phyloP scores from a whole-genome alignment of 2,113 vertebrate genomes.

The Thalassarche chlororhynchos region DNA sequence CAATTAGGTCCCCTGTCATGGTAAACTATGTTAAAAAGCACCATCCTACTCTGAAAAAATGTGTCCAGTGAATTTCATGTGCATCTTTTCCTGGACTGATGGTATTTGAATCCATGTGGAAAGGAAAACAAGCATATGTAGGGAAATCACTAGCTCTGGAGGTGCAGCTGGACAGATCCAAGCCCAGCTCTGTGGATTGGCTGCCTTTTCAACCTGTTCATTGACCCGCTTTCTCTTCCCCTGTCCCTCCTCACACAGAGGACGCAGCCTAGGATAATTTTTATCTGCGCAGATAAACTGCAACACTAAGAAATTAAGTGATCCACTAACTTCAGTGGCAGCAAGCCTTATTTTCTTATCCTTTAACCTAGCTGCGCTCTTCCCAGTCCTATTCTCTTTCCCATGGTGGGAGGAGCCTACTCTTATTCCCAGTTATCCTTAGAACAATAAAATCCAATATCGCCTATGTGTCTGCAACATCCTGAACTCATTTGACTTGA shows the following conservation, averaged over 20 bases:
- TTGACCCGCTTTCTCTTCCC: neutral
- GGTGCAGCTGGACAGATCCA: neutral
- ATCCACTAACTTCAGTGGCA: neutral
- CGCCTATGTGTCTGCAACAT: neutral
- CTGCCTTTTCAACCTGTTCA: neutral
- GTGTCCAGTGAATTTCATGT: neutral
- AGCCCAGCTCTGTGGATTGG: neutral
- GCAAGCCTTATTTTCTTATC: neutral
- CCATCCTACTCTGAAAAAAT: neutral
- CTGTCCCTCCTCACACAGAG: neutral
- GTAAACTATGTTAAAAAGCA: neutral
- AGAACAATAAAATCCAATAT: neutral
- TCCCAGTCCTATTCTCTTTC: neutral
- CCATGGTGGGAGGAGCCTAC: neutral
- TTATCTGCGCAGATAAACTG: neutral
- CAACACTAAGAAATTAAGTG: neutral
- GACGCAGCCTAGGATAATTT: neutral
- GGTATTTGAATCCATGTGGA: neutral
- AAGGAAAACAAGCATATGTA: neutral
- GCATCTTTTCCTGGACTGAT: neutral
- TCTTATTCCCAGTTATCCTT: neutral
- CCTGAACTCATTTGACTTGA: neutral
- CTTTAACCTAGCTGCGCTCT: neutral
- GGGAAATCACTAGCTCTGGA: neutral
- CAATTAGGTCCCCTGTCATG: neutral